phyloP scores from a whole-genome alignment of 2,113 vertebrate species.

The Columba livia region DNA sequence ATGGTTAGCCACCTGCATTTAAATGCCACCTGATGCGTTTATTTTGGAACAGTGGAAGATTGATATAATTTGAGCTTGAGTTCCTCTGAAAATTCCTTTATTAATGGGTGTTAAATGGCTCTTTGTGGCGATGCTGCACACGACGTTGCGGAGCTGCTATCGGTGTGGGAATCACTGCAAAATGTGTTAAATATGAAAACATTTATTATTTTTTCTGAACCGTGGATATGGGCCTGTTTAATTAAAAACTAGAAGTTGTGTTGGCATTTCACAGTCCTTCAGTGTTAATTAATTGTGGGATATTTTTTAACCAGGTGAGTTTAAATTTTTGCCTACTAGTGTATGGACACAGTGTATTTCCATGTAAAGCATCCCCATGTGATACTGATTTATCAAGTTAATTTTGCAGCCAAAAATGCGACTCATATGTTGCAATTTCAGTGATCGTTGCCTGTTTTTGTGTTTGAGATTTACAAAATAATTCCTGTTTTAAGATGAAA shows the following conservation, averaged over 20 bases:
- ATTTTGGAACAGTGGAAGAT: conserved; percentile 77
- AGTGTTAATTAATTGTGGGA: not conserved
- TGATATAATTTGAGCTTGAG: conserved; percentile 71
- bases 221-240: not conserved
- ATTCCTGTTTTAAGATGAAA: not conserved
- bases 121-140: conserved; percentile 22
- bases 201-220: not conserved
- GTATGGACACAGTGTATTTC: not conserved
- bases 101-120: conserved; percentile 71
- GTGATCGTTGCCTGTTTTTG: not conserved
- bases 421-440: not conserved
- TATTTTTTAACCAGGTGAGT: not conserved
- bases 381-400: not conserved
- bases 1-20: conserved; percentile 77
- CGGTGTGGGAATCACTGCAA: not conserved
- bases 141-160: not conserved
- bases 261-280: not conserved
- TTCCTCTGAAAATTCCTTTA: conserved; percentile 66
- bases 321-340: not conserved
- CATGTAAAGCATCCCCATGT: not conserved
- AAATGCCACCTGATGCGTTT: conserved; percentile 81
- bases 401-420: not conserved
- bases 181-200: not conserved
- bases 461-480: not conserved
- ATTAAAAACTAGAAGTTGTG: conserved; percentile 18